Base-by-base conservation (phyloP, 2,888 invertebrate genomes). In the Agonum fuliginosum region DNA sequence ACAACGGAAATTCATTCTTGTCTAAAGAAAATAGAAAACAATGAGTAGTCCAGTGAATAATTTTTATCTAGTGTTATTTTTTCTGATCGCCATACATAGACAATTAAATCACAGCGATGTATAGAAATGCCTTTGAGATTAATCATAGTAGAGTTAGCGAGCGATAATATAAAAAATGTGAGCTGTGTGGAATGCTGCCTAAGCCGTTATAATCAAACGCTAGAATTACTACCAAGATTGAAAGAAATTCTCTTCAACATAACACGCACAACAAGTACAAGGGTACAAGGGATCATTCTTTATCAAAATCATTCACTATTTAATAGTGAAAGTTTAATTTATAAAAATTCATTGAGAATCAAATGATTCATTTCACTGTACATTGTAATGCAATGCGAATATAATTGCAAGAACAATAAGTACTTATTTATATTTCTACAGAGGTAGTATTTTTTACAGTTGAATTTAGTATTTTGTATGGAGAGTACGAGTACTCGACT, bases 201-300 rank as follows among this genome's bases (percentile, higher is more conserved):
- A 67, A 37, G 67, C 67, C 67, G 67, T 67, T 67, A 67, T 67
- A 67, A 30, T 67, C 17, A 67, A 67, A 67, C 67, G 67, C 43
- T 67, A 67, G 67, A 30, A 62, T n/a, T 62, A 30, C 30, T 8
- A 5, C 12, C 17, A 17, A 17, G 12, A 12, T 8, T 30, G 30
- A 30, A 30, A 30, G 3, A 30, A 6, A 6, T 5, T n/a, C 6
- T 30, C 6, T 30, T 30, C 30, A 30, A 30, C 30, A 30, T 30
- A 30, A 30, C 3, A 30, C 6, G n/a, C n/a, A n/a, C n/a, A n/a
- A n/a, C n/a, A n/a, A n/a, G n/a, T n/a, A n/a, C n/a, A n/a, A n/a
- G n/a, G n/a, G n/a, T n/a, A n/a, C n/a, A n/a, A n/a, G n/a, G n/a
- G n/a, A n/a, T n/a, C n/a, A n/a, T n/a, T n/a, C 20, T 8, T 51